Evolutionary conservation across 2,797 vertebrate genomes (phyloP), one percentile per base, ranked within the genome.

Genomic region (Paratrypauchen microcephalus): DNA sequence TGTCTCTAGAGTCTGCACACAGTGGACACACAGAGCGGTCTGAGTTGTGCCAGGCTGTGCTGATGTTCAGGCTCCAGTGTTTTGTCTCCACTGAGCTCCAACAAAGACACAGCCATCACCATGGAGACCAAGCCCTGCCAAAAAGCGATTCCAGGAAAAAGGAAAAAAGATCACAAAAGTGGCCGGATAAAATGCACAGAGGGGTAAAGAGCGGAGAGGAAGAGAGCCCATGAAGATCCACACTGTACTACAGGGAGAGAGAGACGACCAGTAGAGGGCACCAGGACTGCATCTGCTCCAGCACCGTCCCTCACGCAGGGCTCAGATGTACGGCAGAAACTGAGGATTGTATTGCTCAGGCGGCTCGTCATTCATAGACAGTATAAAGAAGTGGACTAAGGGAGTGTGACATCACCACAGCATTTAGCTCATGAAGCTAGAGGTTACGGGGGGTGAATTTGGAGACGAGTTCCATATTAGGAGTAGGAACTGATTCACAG

Each of bases 61-160:
- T 82, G 84, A 86, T 77, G 75, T 80, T 74, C 81, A 78, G 41
- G 71, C 69, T 82, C 85, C 76, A 70, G 80, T 24, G 41, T 62
- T 76, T 73, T 79, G 71, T 78, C 74, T 71, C 28, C 68, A 41
- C 69, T 55, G 74, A 69, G 61, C 78, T 75, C 65, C 79, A 73
- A 83, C 79, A 83, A 78, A 88, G 83, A 74, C 78, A 56, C 71
- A 32, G 72, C 59, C 54, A 68, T 89, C 83, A 58, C 86, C 87
- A 87, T 82, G 86, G 87, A 84, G 67, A 89, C 78, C 45, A 48
- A 39, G 77, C 76, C 59, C 56, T 5, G 66, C 69, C 41, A 47
- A 47, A 48, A 64, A 64, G 7, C 39, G 15, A 19, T 48, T 64
- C 62, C 62, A 63, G 61, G 62, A 28, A 61, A 39, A 60, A 39